phyloP scores from a whole-genome alignment of 2,113 vertebrate species.

The Ameiurus melas region DNA sequence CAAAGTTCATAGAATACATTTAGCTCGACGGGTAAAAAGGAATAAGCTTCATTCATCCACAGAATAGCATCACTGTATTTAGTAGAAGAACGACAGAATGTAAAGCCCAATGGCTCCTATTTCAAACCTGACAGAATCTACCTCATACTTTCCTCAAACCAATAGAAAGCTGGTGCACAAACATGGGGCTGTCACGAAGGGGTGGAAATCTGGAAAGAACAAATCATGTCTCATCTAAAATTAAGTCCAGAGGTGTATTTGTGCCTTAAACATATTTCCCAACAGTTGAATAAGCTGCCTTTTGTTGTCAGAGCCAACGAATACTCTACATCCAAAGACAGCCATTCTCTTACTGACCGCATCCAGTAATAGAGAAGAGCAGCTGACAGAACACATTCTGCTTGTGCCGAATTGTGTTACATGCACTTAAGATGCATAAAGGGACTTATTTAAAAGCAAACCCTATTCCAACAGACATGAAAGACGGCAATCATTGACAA shows the following conservation, averaged over 20 bases:
- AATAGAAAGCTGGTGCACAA: constrained; percentile 21
- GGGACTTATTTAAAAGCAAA: not conserved
- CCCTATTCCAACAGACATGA: not conserved
- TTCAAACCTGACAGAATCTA: constrained; percentile 58
- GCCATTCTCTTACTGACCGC: constrained; percentile 71
- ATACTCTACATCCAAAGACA: constrained; percentile 72
- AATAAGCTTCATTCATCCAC: constrained; percentile 56
- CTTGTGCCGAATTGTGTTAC: not conserved
- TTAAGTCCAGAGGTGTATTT: constrained; percentile 75
- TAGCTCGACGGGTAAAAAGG: constrained; percentile 9
- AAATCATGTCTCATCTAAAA: constrained; percentile 62
- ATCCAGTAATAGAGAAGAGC: not conserved
- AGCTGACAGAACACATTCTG: not conserved
- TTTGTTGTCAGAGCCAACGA: constrained; percentile 63
- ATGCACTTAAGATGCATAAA: not conserved
- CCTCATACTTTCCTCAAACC: constrained; percentile 63
- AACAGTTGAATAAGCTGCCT: constrained; percentile 78
- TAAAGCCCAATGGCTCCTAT: constrained; percentile 26
- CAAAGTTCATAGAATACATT: constrained; percentile 51
- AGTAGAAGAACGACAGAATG: constrained; percentile 60
- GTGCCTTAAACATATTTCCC: constrained; percentile 66
- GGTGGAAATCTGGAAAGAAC: constrained; percentile 58
- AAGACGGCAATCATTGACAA: not conserved
- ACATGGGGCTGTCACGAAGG: constrained; percentile 37
- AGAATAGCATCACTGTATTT: constrained; percentile 64